Evolutionary conservation across 2,113 vertebrate genomes (phyloP), one percentile per base, ranked within the genome.

Genomic region (Trogon surrucura): DNA sequence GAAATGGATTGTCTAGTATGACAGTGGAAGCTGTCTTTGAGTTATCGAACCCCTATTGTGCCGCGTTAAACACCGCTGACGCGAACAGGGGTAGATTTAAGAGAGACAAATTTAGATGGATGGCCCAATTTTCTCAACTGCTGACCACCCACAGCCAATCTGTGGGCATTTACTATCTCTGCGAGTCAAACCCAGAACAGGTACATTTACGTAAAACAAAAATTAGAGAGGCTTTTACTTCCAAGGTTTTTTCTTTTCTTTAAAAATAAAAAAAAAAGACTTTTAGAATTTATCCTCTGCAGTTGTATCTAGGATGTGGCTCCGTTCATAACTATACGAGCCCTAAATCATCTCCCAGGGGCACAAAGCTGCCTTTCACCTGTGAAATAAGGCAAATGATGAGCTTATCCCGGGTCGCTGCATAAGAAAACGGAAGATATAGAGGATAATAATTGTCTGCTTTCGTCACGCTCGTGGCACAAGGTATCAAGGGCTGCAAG

Each of bases 81-180:
- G 50, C 14, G 79, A 53, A 75, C 2, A 53, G 27, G 27, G 1
- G n/a, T 0, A 30, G 78, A 82, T 51, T 70, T 57, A 56, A 48
- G 69, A 47, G 45, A 80, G 94, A 84, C 94, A 91, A 85, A 96
- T 96, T 80, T 91, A 94, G 93, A 93, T 1, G 66, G 93, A 71
- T 89, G 84, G 74, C 85, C 91, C 87, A 67, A 54, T 96, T 80
- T 93, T 54, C 12, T 7, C 27, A 80, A 69, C 87, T 77, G 81
- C 93, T 95, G 93, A 88, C 70, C 94, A 96, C 87, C 91, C 94
- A 88, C 94, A 62, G 53, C 16, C 93, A 77, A 56, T 89, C 87
- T 70, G 78, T 72, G 70, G 93, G 89, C 91, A 95, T 36, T 50
- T 16, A 41, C 84, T 56, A 34, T 34, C 87, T 69, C 81, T 11